phyloP scores from a whole-genome alignment of 2,113 vertebrate species.

The Grus americana region DNA sequence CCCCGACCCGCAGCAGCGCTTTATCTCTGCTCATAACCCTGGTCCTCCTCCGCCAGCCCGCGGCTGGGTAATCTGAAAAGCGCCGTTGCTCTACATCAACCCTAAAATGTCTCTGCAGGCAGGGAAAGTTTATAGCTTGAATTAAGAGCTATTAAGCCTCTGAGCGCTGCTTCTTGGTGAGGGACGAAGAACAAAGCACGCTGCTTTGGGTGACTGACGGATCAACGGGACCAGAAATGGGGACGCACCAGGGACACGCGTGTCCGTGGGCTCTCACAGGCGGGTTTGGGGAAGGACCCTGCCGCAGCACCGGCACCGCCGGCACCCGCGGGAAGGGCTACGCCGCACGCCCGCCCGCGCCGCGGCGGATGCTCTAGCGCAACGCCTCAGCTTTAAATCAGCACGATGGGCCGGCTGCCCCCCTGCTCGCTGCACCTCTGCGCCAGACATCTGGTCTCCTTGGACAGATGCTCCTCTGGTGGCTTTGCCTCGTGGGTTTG shows the following conservation, averaged over 20 bases:
- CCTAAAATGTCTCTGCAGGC: background rate
- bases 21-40: background rate
- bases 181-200: background rate
- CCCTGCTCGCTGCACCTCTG: background rate
- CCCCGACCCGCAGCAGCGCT: background rate
- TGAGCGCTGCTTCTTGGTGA: background rate
- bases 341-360: accelerated
- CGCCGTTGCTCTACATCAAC: background rate
- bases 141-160: background rate
- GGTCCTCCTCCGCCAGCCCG: background rate
- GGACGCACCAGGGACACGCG: accelerated
- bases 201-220: background rate
- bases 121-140: background rate
- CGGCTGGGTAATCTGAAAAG: background rate
- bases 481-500: background rate
- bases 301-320: background rate
- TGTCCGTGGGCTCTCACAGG: background rate
- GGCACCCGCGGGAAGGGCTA: background rate
- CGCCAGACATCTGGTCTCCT: no score
- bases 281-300: background rate
- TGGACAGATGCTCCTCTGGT: accelerated
- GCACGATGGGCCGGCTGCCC: background rate
- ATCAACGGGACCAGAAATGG: background rate
- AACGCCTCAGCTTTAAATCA: background rate
- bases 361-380: accelerated